phyloP scores from a whole-genome alignment of 37 sponge, comb jelly and placozoan species.

The Lycopodina hypogea region DNA sequence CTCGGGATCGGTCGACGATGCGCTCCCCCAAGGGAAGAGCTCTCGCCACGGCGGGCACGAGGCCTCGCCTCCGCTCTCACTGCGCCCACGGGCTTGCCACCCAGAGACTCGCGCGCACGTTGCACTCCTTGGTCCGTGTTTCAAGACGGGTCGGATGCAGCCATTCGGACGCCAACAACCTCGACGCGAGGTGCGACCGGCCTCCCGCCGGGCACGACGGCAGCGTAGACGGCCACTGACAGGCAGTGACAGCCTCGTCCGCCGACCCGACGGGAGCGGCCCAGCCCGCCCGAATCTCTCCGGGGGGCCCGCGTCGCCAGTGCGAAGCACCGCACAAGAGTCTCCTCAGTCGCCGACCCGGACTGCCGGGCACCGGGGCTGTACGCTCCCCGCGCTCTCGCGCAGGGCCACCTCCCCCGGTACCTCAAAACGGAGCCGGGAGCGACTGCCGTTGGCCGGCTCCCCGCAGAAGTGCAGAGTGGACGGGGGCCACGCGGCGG shows the following conservation, averaged over 20 bases:
- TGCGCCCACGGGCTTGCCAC: conserved; percentile 66
- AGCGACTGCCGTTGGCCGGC: conserved; percentile 35
- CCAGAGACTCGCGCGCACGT: conserved; percentile 71
- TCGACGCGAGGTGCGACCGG: conserved; percentile 34
- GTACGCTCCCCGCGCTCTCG: conserved; percentile 2
- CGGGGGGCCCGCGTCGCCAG: conserved; percentile 10
- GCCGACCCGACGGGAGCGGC: conserved; percentile 6
- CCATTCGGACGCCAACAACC: conserved; percentile 32
- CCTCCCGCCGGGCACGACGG: conserved; percentile 14
- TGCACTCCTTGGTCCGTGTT: conserved; percentile 89
- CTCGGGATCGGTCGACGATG: conserved; percentile 60
- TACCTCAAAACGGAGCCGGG: conserved; percentile 17
- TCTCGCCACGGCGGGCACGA: conserved; percentile 48
- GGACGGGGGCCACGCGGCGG: conserved; percentile 20
- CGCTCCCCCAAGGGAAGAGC: conserved; percentile 19
- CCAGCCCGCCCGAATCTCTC: too few species aligned
- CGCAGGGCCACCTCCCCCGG: not conserved
- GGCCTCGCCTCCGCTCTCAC: conserved; percentile 52
- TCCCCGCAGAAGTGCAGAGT: conserved; percentile 6
- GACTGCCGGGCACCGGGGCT: conserved; percentile 3
- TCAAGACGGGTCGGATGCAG: conserved; percentile 72
- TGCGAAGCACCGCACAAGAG: conserved; percentile 2
- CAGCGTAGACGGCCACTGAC: conserved; percentile 21
- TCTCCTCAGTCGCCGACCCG: conserved; percentile 16
- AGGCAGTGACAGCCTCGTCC: conserved; percentile 1